Percentiles rank a stretch among this genome's conserved stretches.
Evolutionary conservation across 2,888 invertebrate genomes (phyloP).

Genomic region (Epirrita christyi): DNA sequence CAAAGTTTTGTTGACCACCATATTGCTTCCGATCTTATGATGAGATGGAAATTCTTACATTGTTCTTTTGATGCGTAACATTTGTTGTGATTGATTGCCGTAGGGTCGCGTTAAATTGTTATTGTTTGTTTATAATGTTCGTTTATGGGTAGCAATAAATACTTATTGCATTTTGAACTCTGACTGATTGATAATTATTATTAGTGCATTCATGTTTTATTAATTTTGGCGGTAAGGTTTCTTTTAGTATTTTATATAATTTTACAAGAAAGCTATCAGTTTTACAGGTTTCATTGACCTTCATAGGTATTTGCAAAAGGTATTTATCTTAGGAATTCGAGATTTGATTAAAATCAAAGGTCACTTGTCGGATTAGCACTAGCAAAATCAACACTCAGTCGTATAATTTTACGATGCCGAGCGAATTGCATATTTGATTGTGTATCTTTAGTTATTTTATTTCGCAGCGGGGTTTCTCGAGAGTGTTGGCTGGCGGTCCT

Average conservation of each 20-base stretch:
- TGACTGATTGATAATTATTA: background rate
- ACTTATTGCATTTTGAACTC: constrained; percentile 24
- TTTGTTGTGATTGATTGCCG: constrained; percentile 34
- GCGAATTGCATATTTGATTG: constrained; percentile 62
- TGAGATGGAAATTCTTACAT: constrained; percentile 40
- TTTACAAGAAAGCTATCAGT: too few relatives aligned
- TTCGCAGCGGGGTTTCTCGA: constrained; percentile 60
- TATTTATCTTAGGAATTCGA: background rate
- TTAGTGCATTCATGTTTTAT: background rate
- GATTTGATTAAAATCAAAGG: constrained; percentile 10
- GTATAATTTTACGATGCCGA: constrained; percentile 47
- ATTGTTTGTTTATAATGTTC: constrained; percentile 29
- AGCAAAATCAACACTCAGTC: constrained; percentile 23
- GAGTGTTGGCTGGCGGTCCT: constrained; percentile 62
- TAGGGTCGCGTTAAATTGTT: constrained; percentile 30
- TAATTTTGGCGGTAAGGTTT: background rate
- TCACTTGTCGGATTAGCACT: constrained; percentile 21
- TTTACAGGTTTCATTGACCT: too few relatives aligned
- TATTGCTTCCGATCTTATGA: constrained; percentile 52
- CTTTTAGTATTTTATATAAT: background rate
- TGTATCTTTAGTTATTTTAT: constrained; percentile 57
- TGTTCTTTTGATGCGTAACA: constrained; percentile 35
- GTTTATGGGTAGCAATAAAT: constrained; percentile 20
- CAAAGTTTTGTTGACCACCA: constrained; percentile 50
- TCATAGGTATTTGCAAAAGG: too few relatives aligned